Evolutionary conservation across 2,113 vertebrate genomes (phyloP).

Genomic region (Lepus europaeus): DNA sequence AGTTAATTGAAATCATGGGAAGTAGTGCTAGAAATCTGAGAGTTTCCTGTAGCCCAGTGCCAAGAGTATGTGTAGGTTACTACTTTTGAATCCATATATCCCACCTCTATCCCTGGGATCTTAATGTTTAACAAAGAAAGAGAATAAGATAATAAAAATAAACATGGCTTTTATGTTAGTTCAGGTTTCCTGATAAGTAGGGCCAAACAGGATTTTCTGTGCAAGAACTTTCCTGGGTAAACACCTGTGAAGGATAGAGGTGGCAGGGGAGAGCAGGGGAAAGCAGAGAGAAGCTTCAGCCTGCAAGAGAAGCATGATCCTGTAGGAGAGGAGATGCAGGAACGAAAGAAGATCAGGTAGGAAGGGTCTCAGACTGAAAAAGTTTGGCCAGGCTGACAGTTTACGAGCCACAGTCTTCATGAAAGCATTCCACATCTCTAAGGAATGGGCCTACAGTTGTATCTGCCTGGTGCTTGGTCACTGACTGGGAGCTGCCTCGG

Average conservation of each 20-base stretch:
- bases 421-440: not conserved
- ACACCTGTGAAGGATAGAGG: not conserved
- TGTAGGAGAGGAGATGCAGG: not conserved
- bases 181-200: not conserved
- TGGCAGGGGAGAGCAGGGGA: not conserved
- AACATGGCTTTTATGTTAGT: not conserved
- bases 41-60: not conserved
- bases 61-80: not conserved
- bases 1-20: not conserved
- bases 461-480: rapidly evolving
- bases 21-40: not conserved
- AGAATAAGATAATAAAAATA: not conserved
- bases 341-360: not conserved
- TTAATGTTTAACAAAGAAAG: slow-evolving; percentile 11
- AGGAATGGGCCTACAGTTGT: not conserved
- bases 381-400: not conserved
- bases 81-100: not conserved
- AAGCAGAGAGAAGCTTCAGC: not conserved
- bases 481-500: not conserved
- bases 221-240: not conserved
- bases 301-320: not conserved
- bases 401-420: not conserved
- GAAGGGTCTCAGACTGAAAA: not conserved
- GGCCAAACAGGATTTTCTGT: not conserved
- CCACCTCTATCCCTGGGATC: not conserved